Evolutionary conservation across 2,888 invertebrate genomes (phyloP).

Genomic region (Spicauda simplicius): DNA sequence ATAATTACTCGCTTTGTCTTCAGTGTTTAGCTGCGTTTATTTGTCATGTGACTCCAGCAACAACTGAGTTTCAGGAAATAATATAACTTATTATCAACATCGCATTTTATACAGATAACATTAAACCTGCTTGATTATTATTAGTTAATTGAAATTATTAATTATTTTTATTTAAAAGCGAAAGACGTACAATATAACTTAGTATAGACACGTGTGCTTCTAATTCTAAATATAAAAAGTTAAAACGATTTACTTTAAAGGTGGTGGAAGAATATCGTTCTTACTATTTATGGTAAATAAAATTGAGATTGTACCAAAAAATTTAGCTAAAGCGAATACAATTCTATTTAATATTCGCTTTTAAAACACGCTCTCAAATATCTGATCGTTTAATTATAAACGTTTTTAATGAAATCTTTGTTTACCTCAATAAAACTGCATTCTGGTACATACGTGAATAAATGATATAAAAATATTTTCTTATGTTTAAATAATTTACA

Average conservation of each 20-base stretch:
- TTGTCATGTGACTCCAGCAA: conserved; percentile 20
- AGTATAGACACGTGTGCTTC: neutral
- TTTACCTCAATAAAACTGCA: conserved; percentile 5
- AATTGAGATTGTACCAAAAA: neutral
- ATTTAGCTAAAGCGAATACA: neutral
- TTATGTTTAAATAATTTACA: conserved; percentile 19
- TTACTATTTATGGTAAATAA: neutral
- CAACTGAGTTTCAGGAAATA: conserved; percentile 14
- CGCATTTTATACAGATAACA: neutral
- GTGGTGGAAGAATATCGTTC: conserved; percentile 2
- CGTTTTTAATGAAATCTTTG: too few relatives aligned
- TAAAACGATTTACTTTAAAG: neutral
- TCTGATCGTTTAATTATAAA: neutral
- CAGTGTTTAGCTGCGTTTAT: conserved; percentile 34
- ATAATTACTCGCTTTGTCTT: conserved; percentile 53
- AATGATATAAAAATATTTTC: conserved; percentile 19
- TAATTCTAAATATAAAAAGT: conserved; percentile 6
- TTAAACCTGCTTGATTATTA: neutral
- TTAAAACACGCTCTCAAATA: neutral
- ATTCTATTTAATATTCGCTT: too few relatives aligned
- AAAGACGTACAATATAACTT: conserved; percentile 8
- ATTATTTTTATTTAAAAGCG: conserved; percentile 2
- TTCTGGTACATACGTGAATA: conserved; percentile 13
- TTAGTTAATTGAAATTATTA: conserved; percentile 3
- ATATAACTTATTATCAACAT: neutral